Percentiles rank a stretch among this genome's conserved stretches.
phyloP scores from a whole-genome alignment of 2,113 vertebrate genomes.

The Neotoma lepida region DNA sequence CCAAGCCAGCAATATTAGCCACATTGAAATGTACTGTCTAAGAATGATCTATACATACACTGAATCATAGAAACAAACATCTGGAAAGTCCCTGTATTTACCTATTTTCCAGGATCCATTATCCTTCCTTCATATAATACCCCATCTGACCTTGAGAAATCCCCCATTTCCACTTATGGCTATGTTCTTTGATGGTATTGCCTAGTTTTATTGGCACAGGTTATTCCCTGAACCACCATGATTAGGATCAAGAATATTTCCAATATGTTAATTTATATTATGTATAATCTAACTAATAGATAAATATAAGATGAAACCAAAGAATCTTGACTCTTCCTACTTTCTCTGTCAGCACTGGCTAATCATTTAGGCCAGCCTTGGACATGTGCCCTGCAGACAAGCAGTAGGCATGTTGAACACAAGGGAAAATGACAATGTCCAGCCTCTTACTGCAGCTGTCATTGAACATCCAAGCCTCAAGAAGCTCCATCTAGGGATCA shows the following conservation, averaged over 20 bases:
- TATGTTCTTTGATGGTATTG: neutral
- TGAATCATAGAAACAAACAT: neutral
- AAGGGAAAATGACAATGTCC: neutral
- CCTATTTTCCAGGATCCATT: neutral
- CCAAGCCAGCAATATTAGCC: neutral
- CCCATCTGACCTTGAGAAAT: neutral
- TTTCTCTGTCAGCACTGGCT: neutral
- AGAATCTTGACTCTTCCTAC: neutral
- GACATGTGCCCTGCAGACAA: neutral
- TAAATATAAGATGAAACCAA: neutral
- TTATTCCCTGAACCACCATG: neutral
- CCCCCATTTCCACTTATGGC: neutral
- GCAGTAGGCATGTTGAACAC: fast-evolving
- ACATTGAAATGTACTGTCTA: neutral
- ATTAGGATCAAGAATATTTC: neutral
- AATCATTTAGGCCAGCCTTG: neutral
- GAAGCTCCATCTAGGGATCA: neutral
- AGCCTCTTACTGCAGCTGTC: neutral
- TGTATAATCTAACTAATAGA: neutral
- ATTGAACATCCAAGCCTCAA: neutral
- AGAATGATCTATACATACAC: neutral
- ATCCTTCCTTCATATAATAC: constrained; percentile 28
- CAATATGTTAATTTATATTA: neutral
- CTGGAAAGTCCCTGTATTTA: neutral
- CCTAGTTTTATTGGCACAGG: neutral